A percentile compares a stretch with the other conserved stretches of the same genome.
These are phyloP conservation scores for Cisticola juncidis DNA, from an alignment of 2,113 vertebrate genomes.

Conservation along the genomic window DNA sequence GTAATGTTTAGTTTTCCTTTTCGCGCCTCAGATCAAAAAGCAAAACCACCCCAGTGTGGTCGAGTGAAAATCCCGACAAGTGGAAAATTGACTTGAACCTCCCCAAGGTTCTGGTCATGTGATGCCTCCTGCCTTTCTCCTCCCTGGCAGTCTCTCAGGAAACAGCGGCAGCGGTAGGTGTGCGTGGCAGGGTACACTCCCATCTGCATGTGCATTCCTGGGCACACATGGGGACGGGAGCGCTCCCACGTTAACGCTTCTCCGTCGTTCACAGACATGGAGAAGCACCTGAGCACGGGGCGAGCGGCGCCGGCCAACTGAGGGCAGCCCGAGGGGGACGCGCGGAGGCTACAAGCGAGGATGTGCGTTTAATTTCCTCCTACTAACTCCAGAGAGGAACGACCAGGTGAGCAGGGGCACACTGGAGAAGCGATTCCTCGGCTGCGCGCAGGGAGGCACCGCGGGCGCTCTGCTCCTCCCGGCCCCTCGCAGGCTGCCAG, in stretches of 20 bases:
- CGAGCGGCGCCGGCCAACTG: not conserved
- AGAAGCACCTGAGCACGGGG: rapidly evolving
- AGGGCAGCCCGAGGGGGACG: not conserved
- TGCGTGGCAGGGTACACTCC: not conserved
- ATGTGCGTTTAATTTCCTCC: not conserved
- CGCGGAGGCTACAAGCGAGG: not conserved
- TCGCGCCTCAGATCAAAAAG: not conserved
- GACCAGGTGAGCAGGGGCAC: not conserved
- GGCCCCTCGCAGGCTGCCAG: not conserved
- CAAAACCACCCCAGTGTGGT: not conserved
- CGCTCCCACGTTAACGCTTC: not conserved
- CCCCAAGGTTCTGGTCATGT: not conserved
- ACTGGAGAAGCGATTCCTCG: rapidly evolving
- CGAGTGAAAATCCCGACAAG: not conserved
- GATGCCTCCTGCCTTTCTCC: not conserved
- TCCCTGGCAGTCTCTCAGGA: not conserved
- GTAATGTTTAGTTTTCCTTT: not conserved
- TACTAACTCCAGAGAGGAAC: not conserved
- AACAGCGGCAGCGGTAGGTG: not conserved
- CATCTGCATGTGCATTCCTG: not conserved
- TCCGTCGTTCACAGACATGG: not conserved
- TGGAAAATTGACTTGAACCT: not conserved
- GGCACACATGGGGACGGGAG: not conserved
- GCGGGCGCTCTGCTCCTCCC: rapidly evolving
- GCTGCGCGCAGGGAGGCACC: not conserved